Percentiles rank a stretch among this genome's conserved stretches.
phyloP scores from a whole-genome alignment of 2,113 vertebrate species.

The Lutjanus erythropterus region DNA sequence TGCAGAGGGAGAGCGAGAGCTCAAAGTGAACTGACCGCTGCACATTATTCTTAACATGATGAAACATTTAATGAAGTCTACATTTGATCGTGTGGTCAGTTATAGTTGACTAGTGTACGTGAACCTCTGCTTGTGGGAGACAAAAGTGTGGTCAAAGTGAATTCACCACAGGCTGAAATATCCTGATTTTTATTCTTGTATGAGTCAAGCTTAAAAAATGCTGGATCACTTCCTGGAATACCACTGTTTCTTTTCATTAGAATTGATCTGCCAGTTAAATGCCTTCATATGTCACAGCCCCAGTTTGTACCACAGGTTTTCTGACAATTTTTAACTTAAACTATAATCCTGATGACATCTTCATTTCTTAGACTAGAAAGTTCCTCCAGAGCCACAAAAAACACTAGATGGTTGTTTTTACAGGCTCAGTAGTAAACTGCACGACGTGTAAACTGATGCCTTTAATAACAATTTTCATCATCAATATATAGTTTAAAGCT shows the following conservation, averaged over 20 bases:
- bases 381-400: neutral
- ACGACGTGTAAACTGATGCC: neutral
- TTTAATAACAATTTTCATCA: neutral
- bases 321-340: neutral
- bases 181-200: neutral
- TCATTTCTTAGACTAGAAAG: neutral
- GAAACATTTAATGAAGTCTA: too few species aligned
- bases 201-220: conserved; percentile 1
- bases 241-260: neutral
- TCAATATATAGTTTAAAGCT: neutral
- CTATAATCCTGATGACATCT: neutral
- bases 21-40: too few species aligned
- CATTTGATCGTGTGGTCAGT: too few species aligned
- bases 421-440: neutral
- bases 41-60: too few species aligned
- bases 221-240: neutral
- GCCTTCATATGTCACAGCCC: neutral
- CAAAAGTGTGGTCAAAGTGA: too few species aligned
- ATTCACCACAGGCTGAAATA: too few species aligned
- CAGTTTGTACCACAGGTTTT: neutral
- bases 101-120: too few species aligned
- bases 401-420: neutral
- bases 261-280: neutral
- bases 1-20: too few species aligned
- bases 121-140: too few species aligned